Evolutionary conservation across 2,888 invertebrate genomes (phyloP), one percentile per base, ranked within the genome.

Genomic region (Formica aserva): DNA sequence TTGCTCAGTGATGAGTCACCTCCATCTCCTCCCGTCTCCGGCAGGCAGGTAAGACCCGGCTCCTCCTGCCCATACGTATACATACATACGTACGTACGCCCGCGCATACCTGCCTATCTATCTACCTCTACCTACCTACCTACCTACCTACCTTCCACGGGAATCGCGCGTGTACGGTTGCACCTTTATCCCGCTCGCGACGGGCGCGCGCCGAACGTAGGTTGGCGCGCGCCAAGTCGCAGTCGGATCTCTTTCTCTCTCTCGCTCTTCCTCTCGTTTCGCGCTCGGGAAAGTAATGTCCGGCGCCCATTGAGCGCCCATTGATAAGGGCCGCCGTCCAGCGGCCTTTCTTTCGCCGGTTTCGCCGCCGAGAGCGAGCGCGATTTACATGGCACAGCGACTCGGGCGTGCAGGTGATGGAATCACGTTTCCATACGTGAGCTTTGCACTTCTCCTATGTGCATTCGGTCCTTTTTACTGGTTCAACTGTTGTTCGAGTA

Each of bases 291-390:
- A 92, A 91, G 82, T 91, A 88, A 87, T 92, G 92, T 67, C 92
- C 88, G 88, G 84, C 84, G 82, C 83, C 88, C 92, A 92, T 92
- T 92, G 87, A 92, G 84, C 82, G 74, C 66, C 85, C 92, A 92
- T 92, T 92, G 91, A 92, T 89, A 86, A 86, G 26, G 82, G 72
- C 18, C 72, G 62, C 22, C 32, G 18, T 62, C 22, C 15, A 11
- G 66, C 60, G 91, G 87, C 91, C 32, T 87, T 87, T 89, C 86
- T 90, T 91, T 88, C 82, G 38, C 67, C 82, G 35, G 69, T 77
- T 29, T 41, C 69, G 22, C 60, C 45, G 63, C 32, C 55, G 45
- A 45, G 66, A n/a, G 45, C 13, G 66, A 38, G 32, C 45, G 83
- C 75, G 66, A 75, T 78, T 82, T 82, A 82, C 82, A 74, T 57